Conservation (phyloP, 2,888 invertebrate genomes). For the Troides helena region DNA sequence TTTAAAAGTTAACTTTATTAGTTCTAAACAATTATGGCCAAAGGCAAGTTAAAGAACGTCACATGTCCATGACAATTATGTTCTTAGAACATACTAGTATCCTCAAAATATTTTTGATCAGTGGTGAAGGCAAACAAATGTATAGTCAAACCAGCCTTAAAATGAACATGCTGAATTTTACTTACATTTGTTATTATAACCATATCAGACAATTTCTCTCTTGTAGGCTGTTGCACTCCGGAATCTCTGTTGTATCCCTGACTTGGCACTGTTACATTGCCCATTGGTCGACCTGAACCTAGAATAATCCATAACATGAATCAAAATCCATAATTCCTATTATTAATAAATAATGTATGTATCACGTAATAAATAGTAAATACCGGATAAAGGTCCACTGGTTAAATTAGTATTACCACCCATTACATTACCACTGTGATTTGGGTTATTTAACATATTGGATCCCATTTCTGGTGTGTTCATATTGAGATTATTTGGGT, state of each 20-base stretch:
- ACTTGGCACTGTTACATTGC: conserved; percentile 49
- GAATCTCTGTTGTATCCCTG: conserved; percentile 59
- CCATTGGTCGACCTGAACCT: conserved; percentile 59
- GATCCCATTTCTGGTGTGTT: conserved; percentile 49
- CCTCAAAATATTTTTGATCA: no score
- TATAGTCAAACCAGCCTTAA: neutral
- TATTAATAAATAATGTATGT: neutral
- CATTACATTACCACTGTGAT: conserved; percentile 49
- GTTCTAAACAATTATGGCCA: no score
- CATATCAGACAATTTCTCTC: conserved; percentile 71
- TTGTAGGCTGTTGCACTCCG: conserved; percentile 43
- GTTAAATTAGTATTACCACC: conserved; percentile 53
- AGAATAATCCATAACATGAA: conserved; percentile 18
- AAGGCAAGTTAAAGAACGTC: no score
- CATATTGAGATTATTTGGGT: conserved; percentile 52
- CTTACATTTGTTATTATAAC: conserved; percentile 75
- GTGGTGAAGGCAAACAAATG: no score
- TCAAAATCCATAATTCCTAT: neutral
- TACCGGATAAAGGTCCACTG: conserved; percentile 69
- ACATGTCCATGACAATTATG: no score
- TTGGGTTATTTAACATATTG: conserved; percentile 47
- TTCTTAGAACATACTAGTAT: no score
- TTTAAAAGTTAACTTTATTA: no score
- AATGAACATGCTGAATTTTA: conserved; percentile 16
- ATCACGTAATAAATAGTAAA: neutral